These are phyloP conservation scores for Nemotelus pantherinus DNA, from an alignment of 2,888 invertebrate genomes.

Conservation along the genomic window DNA sequence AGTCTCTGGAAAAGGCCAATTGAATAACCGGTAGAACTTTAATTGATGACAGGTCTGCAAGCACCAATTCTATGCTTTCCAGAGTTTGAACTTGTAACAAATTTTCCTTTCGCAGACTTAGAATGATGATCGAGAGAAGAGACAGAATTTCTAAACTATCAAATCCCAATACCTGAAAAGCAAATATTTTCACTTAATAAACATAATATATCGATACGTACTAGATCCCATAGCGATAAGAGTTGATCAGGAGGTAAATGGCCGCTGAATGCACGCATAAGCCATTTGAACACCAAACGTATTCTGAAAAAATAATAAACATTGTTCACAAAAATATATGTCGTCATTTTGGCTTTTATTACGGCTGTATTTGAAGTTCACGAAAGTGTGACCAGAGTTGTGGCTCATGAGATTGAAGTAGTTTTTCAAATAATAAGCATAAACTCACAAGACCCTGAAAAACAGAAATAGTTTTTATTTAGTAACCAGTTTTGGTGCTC, in stretches of 20 bases:
- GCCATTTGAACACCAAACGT: conserved; percentile 93
- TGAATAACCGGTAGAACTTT: conserved; percentile 86
- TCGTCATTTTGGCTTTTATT: conserved; percentile 62
- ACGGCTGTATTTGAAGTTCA: conserved; percentile 91
- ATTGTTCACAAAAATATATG: neutral
- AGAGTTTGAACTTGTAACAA: conserved; percentile 78
- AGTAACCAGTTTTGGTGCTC: neutral
- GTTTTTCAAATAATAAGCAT: conserved; percentile 87
- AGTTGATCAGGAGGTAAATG: conserved; percentile 93
- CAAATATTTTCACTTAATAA: neutral
- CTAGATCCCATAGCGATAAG: conserved; percentile 90
- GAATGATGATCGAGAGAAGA: conserved; percentile 83
- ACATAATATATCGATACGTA: conserved; percentile 52
- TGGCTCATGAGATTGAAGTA: conserved; percentile 91
- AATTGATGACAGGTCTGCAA: conserved; percentile 88
- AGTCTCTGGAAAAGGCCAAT: conserved; percentile 77
- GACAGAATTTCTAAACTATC: conserved; percentile 91
- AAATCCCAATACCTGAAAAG: conserved; percentile 77
- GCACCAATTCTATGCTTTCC: conserved; percentile 84
- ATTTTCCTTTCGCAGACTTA: conserved; percentile 87
- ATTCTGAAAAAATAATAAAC: conserved; percentile 69
- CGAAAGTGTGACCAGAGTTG: conserved; percentile 91
- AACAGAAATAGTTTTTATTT: conserved; percentile 1
- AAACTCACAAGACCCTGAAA: conserved; percentile 85
- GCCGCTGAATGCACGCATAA: conserved; percentile 95